These are phyloP conservation scores for Oreotrochilus melanogaster DNA, from an alignment of 2,113 vertebrate genomes.

Conservation along the genomic window DNA sequence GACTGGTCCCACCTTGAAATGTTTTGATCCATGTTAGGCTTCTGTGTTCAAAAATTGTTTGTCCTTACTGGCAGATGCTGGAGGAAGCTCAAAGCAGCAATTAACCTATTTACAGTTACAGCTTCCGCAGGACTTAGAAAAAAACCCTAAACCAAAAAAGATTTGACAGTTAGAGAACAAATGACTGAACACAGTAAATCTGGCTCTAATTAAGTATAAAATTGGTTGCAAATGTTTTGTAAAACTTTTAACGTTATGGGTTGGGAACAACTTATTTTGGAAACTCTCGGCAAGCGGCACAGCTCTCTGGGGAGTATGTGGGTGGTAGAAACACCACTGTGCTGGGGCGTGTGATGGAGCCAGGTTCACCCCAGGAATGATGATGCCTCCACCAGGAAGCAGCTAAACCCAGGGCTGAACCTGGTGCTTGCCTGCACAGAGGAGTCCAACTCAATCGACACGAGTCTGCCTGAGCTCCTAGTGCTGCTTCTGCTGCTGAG, in stretches of 20 bases:
- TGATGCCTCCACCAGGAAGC: not conserved
- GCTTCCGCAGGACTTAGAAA: not conserved
- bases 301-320: not conserved
- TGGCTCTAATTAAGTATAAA: slow-evolving; percentile 59
- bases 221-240: slow-evolving; percentile 58
- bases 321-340: rapidly evolving
- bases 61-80: slow-evolving; percentile 28
- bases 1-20: not conserved
- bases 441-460: not conserved
- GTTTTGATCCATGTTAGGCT: not conserved
- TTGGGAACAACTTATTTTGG: slow-evolving; percentile 32
- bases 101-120: slow-evolving; percentile 35
- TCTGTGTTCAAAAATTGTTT: not conserved
- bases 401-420: not conserved
- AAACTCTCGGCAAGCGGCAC: slow-evolving; percentile 2
- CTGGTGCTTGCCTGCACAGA: not conserved
- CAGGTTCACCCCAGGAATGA: not conserved
- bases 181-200: slow-evolving; percentile 43
- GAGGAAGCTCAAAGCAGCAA: slow-evolving; percentile 38
- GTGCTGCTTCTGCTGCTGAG: not conserved
- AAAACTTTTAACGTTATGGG: not conserved
- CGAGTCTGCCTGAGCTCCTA: not conserved
- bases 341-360: not conserved
- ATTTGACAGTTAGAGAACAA: slow-evolving; percentile 41
- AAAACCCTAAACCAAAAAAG: not conserved